Conservation (phyloP, 2,888 invertebrate species). For the Opisthograptis luteolata region DNA sequence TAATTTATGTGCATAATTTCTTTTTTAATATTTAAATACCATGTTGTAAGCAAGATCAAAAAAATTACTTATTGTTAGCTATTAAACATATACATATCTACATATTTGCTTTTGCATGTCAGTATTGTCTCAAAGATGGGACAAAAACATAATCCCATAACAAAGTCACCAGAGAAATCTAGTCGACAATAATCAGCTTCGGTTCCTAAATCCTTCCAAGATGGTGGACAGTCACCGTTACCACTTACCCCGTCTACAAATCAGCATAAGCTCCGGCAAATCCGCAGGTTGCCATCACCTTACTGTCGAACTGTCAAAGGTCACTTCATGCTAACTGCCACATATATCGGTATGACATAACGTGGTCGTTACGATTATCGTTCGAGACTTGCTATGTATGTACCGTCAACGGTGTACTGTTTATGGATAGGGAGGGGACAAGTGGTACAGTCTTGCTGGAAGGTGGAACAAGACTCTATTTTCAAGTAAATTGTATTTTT, state of each 20-base stretch:
- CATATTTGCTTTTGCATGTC: too few relatives aligned
- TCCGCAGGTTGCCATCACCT: not conserved
- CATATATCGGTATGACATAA: not conserved
- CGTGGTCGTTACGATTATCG: conserved; percentile 21
- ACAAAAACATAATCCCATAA: too few relatives aligned
- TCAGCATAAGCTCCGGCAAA: conserved; percentile 12
- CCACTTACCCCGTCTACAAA: conserved; percentile 5
- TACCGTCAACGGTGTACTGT: conserved; percentile 7
- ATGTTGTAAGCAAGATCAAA: too few relatives aligned
- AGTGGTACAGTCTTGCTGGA: conserved; percentile 2
- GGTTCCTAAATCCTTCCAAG: not conserved
- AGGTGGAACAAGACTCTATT: too few relatives aligned
- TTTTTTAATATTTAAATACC: too few relatives aligned
- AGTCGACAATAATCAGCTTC: not conserved
- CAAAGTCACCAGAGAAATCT: too few relatives aligned
- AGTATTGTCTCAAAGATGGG: too few relatives aligned
- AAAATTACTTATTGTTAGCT: too few relatives aligned
- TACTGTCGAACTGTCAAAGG: conserved; percentile 13
- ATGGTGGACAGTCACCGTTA: not conserved
- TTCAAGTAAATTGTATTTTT: too few relatives aligned
- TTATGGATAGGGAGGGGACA: conserved; percentile 6
- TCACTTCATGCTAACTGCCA: conserved; percentile 4
- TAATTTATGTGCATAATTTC: too few relatives aligned
- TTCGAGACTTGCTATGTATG: conserved; percentile 3
- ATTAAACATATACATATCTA: too few relatives aligned